Evolutionary conservation across 2,888 invertebrate species (phyloP), one percentile per base, ranked within the genome.

Genomic region (Stenurella melanura): DNA sequence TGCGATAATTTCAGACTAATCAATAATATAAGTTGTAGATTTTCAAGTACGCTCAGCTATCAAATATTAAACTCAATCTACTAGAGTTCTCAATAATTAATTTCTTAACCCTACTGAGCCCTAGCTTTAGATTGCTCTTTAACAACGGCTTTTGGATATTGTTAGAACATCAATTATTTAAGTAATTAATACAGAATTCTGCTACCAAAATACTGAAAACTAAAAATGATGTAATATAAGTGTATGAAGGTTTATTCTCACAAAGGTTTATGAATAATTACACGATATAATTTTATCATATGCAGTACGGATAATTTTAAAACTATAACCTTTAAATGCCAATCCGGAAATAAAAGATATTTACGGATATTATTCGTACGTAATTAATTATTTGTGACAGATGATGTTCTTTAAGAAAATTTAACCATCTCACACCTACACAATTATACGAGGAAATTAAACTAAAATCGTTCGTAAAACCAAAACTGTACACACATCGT

Each of bases 51-150:
- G 73, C 75, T 67, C 73, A 30, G 73, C 67, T 63, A 79, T 82
- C 71, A 82, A 82, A 82, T 82, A 82, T 81, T 81, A 82, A 82
- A 81, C 78, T 75, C 82, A 81, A 82, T 82, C 82, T 82, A 82
- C 78, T 82, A 81, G 78, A 82, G 79, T 78, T 77, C 76, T 82
- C 78, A 81, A 82, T 82, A 82, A 81, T 82, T 82, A 81, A 82
- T 80, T 79, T 74, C 75, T 71, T 78, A 80, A 78, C 80, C 82
- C 82, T 76, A 77, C 75, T 72, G 79, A 80, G 78, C 77, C 80
- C 78, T 79, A 76, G 77, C 81, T 82, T 78, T 77, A 80, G 81
- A 80, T 80, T 81, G 76, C 80, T 80, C 81, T 82, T 82, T 82
- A 82, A 81, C 78, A 81, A 82, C 77, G 79, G 81, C 77, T 79